Evolutionary conservation across 2,113 vertebrate species (phyloP).

Genomic region (Channa maculata): DNA sequence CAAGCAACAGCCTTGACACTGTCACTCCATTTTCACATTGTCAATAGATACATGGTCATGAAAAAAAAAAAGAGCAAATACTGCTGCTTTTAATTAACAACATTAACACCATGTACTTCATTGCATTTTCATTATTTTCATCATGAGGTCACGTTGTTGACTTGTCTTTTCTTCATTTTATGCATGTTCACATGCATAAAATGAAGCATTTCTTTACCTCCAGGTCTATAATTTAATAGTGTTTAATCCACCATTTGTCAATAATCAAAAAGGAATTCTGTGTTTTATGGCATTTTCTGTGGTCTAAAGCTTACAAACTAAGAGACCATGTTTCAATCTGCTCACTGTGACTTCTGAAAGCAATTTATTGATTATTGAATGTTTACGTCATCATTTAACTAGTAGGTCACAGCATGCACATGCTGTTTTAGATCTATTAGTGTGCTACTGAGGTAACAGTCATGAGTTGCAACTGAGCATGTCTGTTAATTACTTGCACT

Average conservation of each 20-base stretch:
- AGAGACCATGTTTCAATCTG: neutral
- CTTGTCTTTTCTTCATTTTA: neutral
- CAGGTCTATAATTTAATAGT: too few species aligned
- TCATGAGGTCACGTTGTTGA: neutral
- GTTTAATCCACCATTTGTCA: too few species aligned
- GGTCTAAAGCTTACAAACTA: neutral
- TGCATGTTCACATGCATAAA: neutral
- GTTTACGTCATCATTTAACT: constrained; percentile 15
- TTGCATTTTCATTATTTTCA: neutral
- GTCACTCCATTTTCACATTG: neutral
- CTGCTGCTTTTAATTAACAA: too few species aligned
- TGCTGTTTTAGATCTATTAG: constrained; percentile 27
- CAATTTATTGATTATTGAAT: neutral
- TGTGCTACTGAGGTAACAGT: constrained; percentile 29
- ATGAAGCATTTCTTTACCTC: neutral
- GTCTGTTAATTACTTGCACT: constrained; percentile 20
- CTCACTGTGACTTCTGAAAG: constrained; percentile 8
- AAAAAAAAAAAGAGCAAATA: neutral
- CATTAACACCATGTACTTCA: too few species aligned
- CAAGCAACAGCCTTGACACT: neutral
- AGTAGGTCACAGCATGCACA: constrained; percentile 23
- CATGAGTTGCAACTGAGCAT: constrained; percentile 6
- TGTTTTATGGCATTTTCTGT: too few species aligned
- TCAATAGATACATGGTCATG: neutral
- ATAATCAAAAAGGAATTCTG: too few species aligned